Base-by-base conservation (phyloP, 1,140 invertebrate species). In the Hycleus phaleratus region DNA sequence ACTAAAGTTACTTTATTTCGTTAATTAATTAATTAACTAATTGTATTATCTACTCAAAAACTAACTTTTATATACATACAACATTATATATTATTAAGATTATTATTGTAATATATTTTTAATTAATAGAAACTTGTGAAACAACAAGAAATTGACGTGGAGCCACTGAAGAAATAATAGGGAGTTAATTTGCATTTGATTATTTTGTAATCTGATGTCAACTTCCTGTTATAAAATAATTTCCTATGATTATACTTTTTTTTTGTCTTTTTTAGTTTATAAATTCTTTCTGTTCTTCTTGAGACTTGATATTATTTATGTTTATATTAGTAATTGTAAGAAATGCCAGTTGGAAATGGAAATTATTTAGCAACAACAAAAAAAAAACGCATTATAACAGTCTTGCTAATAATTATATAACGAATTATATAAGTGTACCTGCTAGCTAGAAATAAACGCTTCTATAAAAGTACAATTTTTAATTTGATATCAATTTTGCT, bases 391-490 rank as follows among this genome's bases (percentile, higher is more conserved):
- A 18, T 1, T 18, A 18, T 18, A 18, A 18, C 18, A 18, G 18
- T 32, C 32, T 5, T 32, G 32, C 32, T 32, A 32, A 32, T 32
- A 32, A 32, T 59, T 65, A 62, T 66, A 62, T 56, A 66, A 62
- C 68, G 66, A 66, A 67, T 54, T 50, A 63, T 60, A 56, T 67
- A 67, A 65, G 63, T 67, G 65, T 67, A 67, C 65, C 65, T 67
- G 65, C 65, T 67, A 65, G 54, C 57, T 67, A 65, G 60, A 68
- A 62, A 67, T 55, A 55, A 46, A 55, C 52, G 52, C 52, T 55
- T 55, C 52, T 32, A 38, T 46, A 55, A 24, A 55, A 9, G 4
- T n/a, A 24, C 39, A 6, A 48, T 48, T 48, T 52, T 52, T 32
- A 32, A 32, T 7, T 32, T 7, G 3, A 32, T 12, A 12, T 12